phyloP scores from a whole-genome alignment of 2,888 invertebrate genomes.

The Rhamnusium bicolor region DNA sequence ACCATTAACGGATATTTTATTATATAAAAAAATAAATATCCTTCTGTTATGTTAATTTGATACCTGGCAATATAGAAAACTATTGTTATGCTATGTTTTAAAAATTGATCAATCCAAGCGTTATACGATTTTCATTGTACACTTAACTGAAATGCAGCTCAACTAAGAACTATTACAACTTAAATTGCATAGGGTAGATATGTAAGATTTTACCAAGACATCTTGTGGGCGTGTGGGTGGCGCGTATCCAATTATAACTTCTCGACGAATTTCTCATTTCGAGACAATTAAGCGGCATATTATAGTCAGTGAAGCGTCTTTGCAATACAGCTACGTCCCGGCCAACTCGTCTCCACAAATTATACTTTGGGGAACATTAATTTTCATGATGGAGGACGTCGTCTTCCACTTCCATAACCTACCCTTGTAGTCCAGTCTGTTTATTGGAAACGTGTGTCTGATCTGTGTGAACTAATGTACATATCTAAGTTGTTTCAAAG shows the following conservation, averaged over 20 bases:
- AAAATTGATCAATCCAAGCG: background rate
- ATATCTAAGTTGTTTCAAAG: no score
- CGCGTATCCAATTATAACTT: constrained; percentile 75
- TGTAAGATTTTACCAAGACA: constrained; percentile 60
- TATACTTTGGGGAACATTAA: constrained; percentile 74
- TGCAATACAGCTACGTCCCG: constrained; percentile 67
- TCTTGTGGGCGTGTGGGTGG: constrained; percentile 59
- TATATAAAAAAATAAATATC: no score
- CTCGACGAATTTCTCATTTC: constrained; percentile 75
- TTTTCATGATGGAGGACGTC: constrained; percentile 70
- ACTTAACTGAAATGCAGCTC: constrained; percentile 7
- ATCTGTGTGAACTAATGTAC: background rate
- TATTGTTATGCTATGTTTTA: background rate
- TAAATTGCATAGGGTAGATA: constrained; percentile 52
- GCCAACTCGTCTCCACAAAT: constrained; percentile 72
- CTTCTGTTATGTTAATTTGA: no score
- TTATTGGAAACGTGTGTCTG: background rate
- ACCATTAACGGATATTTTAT: no score
- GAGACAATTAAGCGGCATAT: constrained; percentile 75
- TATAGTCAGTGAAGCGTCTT: constrained; percentile 71
- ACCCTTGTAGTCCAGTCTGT: constrained; percentile 41
- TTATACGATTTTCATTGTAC: background rate
- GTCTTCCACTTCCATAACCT: constrained; percentile 29
- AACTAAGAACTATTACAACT: constrained; percentile 41
- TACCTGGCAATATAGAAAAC: no score